phyloP scores from a whole-genome alignment of 2,797 vertebrate species.

The Diplodus sargus region DNA sequence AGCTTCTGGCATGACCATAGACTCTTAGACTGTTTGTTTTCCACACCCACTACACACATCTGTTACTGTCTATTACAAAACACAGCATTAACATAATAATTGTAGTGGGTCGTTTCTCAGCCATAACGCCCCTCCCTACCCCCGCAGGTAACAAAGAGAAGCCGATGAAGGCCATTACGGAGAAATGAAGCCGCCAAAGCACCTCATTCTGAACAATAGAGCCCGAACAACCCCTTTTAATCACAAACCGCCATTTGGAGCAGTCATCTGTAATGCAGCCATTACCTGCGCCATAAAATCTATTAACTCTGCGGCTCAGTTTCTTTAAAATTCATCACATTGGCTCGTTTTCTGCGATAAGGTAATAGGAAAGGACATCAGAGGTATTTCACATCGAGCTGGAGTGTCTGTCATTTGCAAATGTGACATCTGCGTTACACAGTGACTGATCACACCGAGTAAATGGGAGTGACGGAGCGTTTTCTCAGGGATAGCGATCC shows the following conservation, averaged over 20 bases:
- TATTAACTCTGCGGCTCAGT: conserved; percentile 22
- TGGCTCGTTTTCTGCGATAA: not conserved
- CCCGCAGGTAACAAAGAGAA: conserved; percentile 5
- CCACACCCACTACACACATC: too few species aligned
- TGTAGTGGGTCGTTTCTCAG: conserved; percentile 3
- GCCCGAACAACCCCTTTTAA: conserved; percentile 30
- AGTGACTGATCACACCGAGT: not conserved
- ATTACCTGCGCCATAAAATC: conserved; percentile 33
- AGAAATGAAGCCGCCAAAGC: conserved; percentile 31
- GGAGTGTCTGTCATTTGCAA: conserved; percentile 23
- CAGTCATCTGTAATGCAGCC: conserved; percentile 9
- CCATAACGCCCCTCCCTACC: not conserved
- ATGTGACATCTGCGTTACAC: conserved; percentile 15
- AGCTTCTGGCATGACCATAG: too few species aligned
- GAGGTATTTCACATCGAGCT: conserved; percentile 9
- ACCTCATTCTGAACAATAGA: conserved; percentile 14
- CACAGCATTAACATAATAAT: not conserved
- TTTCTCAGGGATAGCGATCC: not conserved
- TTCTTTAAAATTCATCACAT: conserved; percentile 14
- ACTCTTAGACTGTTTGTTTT: too few species aligned
- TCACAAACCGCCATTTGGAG: conserved; percentile 34
- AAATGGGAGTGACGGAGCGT: not conserved
- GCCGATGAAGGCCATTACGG: conserved; percentile 23
- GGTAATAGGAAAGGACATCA: not conserved
- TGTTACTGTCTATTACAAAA: not conserved